These are phyloP conservation scores for Hemitrygon akajei DNA, from an alignment of 2,797 vertebrate species.

Conservation along the genomic window DNA sequence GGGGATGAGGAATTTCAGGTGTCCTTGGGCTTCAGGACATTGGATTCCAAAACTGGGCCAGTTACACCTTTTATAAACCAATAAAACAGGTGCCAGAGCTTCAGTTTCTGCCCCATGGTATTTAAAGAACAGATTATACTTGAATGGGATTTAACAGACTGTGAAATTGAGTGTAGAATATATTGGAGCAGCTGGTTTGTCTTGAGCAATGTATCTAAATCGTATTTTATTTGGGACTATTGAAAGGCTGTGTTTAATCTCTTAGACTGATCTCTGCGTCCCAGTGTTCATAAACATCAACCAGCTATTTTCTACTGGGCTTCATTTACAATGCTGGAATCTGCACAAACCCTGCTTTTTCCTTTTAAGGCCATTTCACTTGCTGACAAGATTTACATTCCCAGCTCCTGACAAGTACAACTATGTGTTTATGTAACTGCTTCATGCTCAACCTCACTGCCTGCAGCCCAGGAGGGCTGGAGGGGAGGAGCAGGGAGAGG, in stretches of 20 bases:
- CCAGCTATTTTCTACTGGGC: slow-evolving; percentile 45
- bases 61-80: neutral
- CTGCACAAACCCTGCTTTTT: slow-evolving; percentile 55
- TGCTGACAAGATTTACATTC: slow-evolving; percentile 73
- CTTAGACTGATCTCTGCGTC: slow-evolving; percentile 55
- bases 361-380: slow-evolving; percentile 82
- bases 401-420: slow-evolving; percentile 39
- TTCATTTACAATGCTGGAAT: slow-evolving; percentile 82
- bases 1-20: neutral
- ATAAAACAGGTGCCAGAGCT: neutral
- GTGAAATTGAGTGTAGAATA: neutral
- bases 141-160: neutral
- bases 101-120: no score
- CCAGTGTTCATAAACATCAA: slow-evolving; percentile 38
- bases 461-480: neutral
- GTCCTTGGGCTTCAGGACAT: neutral
- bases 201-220: slow-evolving; percentile 63
- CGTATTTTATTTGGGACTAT: slow-evolving; percentile 68
- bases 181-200: slow-evolving; percentile 51
- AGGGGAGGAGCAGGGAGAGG: no score
- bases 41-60: neutral
- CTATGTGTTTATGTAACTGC: slow-evolving; percentile 43
- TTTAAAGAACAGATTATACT: neutral
- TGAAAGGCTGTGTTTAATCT: slow-evolving; percentile 54
- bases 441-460: slow-evolving; percentile 39